Conservation (phyloP, 2,888 invertebrate genomes). For the Cephus spinipes region DNA sequence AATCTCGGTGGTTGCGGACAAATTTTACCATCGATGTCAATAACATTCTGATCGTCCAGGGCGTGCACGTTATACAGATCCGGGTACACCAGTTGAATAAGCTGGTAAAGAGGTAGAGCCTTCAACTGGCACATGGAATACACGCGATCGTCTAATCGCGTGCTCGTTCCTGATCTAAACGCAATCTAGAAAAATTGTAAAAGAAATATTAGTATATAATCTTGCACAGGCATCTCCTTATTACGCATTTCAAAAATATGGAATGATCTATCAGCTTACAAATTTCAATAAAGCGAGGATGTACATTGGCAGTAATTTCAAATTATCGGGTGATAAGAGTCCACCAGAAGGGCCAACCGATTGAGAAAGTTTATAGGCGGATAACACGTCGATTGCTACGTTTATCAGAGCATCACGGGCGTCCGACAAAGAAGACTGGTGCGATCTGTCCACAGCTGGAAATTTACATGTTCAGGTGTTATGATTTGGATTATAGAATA, state of each 20-base stretch:
- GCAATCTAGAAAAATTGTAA: conserved; percentile 74
- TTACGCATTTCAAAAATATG: not conserved
- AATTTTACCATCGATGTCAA: conserved; percentile 63
- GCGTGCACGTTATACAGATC: conserved; percentile 89
- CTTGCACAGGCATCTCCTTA: not conserved
- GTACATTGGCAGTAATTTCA: conserved; percentile 88
- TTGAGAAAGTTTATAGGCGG: conserved; percentile 76
- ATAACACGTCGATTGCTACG: conserved; percentile 90
- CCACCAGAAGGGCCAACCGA: conserved; percentile 67
- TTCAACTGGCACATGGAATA: conserved; percentile 95
- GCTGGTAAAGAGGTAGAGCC: conserved; percentile 81
- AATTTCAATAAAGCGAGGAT: conserved; percentile 90
- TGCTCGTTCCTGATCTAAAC: conserved; percentile 89
- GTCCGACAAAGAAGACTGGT: conserved; percentile 87
- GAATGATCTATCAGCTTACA: conserved; percentile 67
- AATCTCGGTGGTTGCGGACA: conserved; percentile 80
- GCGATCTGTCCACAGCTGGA: conserved; percentile 89
- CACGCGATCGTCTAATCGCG: conserved; percentile 92
- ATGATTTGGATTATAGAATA: not conserved
- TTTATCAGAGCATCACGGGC: conserved; percentile 97
- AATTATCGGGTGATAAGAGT: conserved; percentile 81
- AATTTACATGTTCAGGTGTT: not conserved
- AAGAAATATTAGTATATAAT: not conserved
- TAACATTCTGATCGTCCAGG: conserved; percentile 70
- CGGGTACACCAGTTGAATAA: conserved; percentile 91